phyloP scores from a whole-genome alignment of 1,140 invertebrate species.

The Cherax destructor region DNA sequence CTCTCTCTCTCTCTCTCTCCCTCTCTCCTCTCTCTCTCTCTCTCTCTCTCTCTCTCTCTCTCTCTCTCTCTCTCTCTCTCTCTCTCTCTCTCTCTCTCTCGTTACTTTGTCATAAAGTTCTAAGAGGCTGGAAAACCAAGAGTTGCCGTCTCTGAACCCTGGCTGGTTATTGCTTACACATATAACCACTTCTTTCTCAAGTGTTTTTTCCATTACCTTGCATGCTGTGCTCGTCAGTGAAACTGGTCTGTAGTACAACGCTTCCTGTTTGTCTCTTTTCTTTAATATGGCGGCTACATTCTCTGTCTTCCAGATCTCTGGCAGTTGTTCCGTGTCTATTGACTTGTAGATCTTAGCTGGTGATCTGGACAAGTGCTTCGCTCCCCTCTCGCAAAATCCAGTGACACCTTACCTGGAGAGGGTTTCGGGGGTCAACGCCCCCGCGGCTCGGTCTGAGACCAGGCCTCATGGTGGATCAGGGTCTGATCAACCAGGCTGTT shows the following conservation, averaged over 20 bases:
- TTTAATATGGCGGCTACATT: no score
- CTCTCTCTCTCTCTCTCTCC: neutral
- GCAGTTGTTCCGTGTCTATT: no score
- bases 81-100: neutral
- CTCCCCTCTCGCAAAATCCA: neutral
- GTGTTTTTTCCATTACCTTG: neutral
- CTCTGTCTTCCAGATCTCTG: no score
- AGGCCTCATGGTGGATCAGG: no score
- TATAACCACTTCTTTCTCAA: neutral
- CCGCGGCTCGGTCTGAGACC: no score
- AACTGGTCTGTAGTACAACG: no score
- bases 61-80: neutral
- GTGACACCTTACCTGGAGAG: no score
- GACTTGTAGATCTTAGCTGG: neutral
- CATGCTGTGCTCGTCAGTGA: no score
- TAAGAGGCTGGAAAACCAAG: neutral
- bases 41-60: constrained; percentile 2
- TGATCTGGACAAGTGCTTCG: neutral
- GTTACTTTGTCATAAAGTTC: no score
- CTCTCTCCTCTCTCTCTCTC: neutral
- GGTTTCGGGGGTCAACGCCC: no score
- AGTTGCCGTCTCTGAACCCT: neutral
- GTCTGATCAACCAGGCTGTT: no score
- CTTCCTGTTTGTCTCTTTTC: no score
- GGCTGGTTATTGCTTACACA: neutral